These are phyloP conservation scores for Delphinapterus leucas DNA, from an alignment of 2,113 vertebrate genomes.

Conservation along the genomic window DNA sequence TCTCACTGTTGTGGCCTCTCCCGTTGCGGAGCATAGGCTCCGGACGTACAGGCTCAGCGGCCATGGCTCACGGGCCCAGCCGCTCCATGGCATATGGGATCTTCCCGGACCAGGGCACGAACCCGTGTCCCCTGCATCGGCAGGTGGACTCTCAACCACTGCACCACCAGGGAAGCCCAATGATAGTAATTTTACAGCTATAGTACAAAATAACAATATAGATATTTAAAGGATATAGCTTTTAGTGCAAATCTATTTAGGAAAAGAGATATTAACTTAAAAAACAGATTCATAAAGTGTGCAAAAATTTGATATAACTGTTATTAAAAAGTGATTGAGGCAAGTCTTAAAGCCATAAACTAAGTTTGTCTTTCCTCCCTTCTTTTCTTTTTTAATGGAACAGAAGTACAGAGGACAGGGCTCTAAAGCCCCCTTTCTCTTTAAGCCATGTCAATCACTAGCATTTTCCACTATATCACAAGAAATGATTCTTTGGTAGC, in stretches of 20 bases:
- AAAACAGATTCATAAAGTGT: conserved; percentile 1
- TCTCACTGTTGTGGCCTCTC: no score
- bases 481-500: background rate
- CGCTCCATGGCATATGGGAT: no score
- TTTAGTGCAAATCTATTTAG: conserved; percentile 21
- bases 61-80: no score
- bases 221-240: background rate
- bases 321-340: background rate
- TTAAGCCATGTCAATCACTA: background rate
- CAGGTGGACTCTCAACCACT: no score
- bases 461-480: background rate
- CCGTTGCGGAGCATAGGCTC: no score
- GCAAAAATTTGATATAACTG: background rate
- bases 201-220: background rate
- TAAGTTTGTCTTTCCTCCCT: background rate
- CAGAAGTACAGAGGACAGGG: background rate
- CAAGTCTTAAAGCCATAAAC: background rate
- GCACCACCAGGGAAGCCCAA: background rate
- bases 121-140: no score
- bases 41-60: no score
- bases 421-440: background rate
- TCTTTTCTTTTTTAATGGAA: conserved; percentile 21
- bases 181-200: background rate
- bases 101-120: no score
- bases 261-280: conserved; percentile 12